Percentiles rank a stretch among this genome's conserved stretches.
phyloP scores from a whole-genome alignment of 2,888 invertebrate species.

The Patella pellucida region DNA sequence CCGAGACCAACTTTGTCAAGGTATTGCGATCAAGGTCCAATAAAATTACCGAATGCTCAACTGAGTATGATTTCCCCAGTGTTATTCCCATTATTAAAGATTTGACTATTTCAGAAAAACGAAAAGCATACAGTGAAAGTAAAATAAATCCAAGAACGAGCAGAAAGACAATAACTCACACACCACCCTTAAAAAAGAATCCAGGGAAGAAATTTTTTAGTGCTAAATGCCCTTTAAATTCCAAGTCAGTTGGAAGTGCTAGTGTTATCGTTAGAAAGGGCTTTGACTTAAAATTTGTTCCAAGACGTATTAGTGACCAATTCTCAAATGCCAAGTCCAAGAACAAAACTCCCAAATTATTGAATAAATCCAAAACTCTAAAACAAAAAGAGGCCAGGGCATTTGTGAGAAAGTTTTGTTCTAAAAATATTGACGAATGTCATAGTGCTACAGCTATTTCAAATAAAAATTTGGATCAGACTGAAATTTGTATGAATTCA shows the following conservation, averaged over 20 bases:
- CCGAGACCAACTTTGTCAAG: background rate
- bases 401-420: slow-evolving; percentile 8
- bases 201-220: slow-evolving; percentile 53
- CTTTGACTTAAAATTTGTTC: slow-evolving; percentile 55
- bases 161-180: background rate
- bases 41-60: background rate
- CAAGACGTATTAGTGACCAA: slow-evolving; percentile 28
- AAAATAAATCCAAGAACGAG: background rate
- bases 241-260: slow-evolving; percentile 40
- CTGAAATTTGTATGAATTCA: background rate
- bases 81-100: slow-evolving; percentile 12
- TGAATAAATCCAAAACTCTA: background rate
- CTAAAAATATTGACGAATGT: background rate
- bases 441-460: slow-evolving; percentile 16
- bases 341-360: slow-evolving; percentile 17
- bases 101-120: background rate
- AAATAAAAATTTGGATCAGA: background rate
- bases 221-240: slow-evolving; percentile 43
- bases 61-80: slow-evolving; percentile 10
- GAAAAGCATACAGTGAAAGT: background rate
- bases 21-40: background rate
- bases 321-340: slow-evolving; percentile 19
- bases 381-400: slow-evolving; percentile 13
- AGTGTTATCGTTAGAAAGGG: slow-evolving; percentile 49
- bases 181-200: background rate